Evolutionary conservation across 2,888 invertebrate species (phyloP), one percentile per base, ranked within the genome.

Genomic region (Griposia aprilina): DNA sequence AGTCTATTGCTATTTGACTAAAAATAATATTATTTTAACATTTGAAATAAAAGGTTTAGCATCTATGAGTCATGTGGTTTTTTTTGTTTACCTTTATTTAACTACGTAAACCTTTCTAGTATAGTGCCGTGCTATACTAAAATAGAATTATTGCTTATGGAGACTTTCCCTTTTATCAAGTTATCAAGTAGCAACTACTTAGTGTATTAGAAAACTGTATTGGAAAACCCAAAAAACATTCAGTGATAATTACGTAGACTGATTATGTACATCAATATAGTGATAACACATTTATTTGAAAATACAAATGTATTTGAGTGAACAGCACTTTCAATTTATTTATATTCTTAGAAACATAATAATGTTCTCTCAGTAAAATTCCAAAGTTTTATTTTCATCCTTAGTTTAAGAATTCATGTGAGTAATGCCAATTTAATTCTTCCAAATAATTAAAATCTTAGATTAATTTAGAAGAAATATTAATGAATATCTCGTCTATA

Each of bases 91-190:
- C n/a, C n/a, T n/a, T n/a, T n/a, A n/a, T n/a, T n/a, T n/a, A n/a
- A n/a, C n/a, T n/a, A n/a, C n/a, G n/a, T n/a, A n/a, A n/a, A n/a
- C n/a, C n/a, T n/a, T n/a, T n/a, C n/a, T n/a, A n/a, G n/a, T n/a
- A n/a, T 41, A 10, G 45, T 45, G 45, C 41, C 5, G 41, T 41
- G 41, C 6, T 45, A 52, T n/a, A 45, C 23, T 52, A 55, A 76
- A 67, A 62, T 60, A 55, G n/a, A 52, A 4, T 67, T 41, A 78
- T 77, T 26, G n/a, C 67, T 68, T 48, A 15, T 36, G 20, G 11
- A 59, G 3, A 36, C 11, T 41, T 15, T 8, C 17, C 48, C 8
- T 36, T 55, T 71, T 26, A 55, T 67, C 36, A 77, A 55, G 17
- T 41, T 17, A 55, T 67, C 26, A 78, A 55, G 15, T 48, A 59